Base-by-base conservation (phyloP, 2,113 vertebrate genomes). In the Edolisoma coerulescens region DNA sequence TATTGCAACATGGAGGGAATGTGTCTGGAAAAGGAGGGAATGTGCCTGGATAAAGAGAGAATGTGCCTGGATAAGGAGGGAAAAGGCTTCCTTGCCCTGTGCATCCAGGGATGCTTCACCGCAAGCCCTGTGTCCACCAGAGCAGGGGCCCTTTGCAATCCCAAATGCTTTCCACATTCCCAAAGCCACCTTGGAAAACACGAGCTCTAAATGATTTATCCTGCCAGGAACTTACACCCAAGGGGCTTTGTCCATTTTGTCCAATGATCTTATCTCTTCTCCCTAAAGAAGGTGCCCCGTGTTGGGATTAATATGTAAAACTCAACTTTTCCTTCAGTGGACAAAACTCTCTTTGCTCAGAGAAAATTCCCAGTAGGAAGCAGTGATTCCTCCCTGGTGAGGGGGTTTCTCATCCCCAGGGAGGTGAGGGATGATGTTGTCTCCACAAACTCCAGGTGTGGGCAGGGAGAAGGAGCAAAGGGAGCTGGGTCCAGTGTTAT, bases 201-300 rank as follows among this genome's bases (percentile, higher is more conserved):
- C 6, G 3, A 11, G 20, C 7, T 61, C 52, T 44, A 39, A 52
- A 63, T 50, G 10, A 60, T 73, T 90, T 56, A 39, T 44, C 64
- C 37, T 16, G 5, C 45, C 1, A 3, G 28, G 60, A 78, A 22
- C 11, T 47, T 27, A 42, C 37, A 63, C 4, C 49, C 16, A 8
- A 59, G 63, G 9, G 33, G 53, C 59, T 93, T 77, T 77, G 44
- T 86, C 54, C 65, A 78, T 73, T 84, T 64, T 18, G 3, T 67
- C 28, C 68, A 32, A 0, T 10, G 7, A 12, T 28, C 33, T 84
- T 42, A 7, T 10, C 41, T 76, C 37, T 74, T 60, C 39, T 84
- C 56, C 45, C 52, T 23, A 7, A 28, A 42, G 71, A 74, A 77
- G 33, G 67, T 8, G 11, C 53, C 30, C 1, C 0, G 0, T 21